Conservation (phyloP, 2,797 vertebrate genomes). For the Acanthornis magna region DNA sequence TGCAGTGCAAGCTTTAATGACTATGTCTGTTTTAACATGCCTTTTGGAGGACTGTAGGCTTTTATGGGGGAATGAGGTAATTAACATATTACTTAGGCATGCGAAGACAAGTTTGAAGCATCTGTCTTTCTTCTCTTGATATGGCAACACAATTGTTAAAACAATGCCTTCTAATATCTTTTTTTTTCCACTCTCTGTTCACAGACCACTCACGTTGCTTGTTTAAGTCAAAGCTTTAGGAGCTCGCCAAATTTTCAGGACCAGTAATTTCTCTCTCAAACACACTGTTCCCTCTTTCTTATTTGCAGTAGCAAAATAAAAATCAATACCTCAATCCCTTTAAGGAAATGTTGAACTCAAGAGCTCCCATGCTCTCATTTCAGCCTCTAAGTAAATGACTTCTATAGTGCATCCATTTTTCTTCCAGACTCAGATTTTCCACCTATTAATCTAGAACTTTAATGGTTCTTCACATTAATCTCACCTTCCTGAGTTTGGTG, state of each 20-base stretch:
- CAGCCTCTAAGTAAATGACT: neutral
- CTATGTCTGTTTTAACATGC: slow-evolving; percentile 72
- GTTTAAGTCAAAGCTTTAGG: neutral
- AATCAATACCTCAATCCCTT: neutral
- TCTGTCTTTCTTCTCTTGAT: slow-evolving; percentile 46
- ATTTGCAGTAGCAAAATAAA: neutral
- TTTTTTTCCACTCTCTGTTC: neutral
- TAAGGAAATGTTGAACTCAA: neutral
- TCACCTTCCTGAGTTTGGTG: neutral
- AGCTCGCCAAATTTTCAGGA: neutral
- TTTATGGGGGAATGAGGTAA: slow-evolving; percentile 50
- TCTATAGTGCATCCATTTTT: neutral
- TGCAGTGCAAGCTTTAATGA: slow-evolving; percentile 56
- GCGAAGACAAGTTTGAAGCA: slow-evolving; percentile 67
- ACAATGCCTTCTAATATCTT: slow-evolving; percentile 9
- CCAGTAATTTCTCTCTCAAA: neutral
- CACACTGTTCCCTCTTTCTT: neutral
- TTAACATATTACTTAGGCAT: slow-evolving; percentile 69
- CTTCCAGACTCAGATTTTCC: neutral
- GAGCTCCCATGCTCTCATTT: neutral
- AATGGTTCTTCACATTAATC: neutral
- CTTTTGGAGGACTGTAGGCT: slow-evolving; percentile 51
- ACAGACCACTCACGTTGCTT: neutral
- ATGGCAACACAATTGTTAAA: slow-evolving; percentile 50
- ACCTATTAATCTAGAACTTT: neutral